A percentile compares a stretch with the other conserved stretches of the same genome.
Evolutionary conservation across 2,888 invertebrate genomes (phyloP).

Genomic region (Cephus sareptanus): DNA sequence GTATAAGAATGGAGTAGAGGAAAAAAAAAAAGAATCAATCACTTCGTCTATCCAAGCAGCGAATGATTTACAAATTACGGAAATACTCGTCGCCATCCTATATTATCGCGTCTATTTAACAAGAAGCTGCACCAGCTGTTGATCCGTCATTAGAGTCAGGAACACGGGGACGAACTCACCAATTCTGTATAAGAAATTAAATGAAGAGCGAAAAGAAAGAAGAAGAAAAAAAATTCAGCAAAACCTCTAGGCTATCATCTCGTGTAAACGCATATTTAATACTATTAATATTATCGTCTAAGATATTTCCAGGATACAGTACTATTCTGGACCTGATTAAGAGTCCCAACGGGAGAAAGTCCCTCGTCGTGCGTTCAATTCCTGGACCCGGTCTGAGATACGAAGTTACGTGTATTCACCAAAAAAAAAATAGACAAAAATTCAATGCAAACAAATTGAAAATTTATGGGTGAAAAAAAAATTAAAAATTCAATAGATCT

Average conservation of each 20-base stretch:
- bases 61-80: neutral
- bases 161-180: conserved; percentile 18
- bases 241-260: conserved; percentile 45
- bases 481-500: conserved; percentile 29
- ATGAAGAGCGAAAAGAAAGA: neutral
- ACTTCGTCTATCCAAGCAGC: neutral
- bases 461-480: conserved; percentile 24
- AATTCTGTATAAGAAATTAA: conserved; percentile 16
- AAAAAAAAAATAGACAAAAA: conserved; percentile 13
- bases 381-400: neutral
- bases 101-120: neutral
- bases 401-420: neutral
- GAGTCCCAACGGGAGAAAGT: neutral
- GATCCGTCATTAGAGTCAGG: neutral
- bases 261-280: conserved; percentile 55
- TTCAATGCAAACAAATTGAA: conserved; percentile 22
- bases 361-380: neutral
- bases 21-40: neutral
- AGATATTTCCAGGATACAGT: conserved; percentile 56
- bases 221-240: conserved; percentile 18
- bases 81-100: neutral
- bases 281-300: conserved; percentile 51
- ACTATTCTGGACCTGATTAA: conserved; percentile 55
- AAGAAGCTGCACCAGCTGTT: neutral
- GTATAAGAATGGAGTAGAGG: neutral